phyloP scores from a whole-genome alignment of 2,113 vertebrate genomes.

The Neogale vison region DNA sequence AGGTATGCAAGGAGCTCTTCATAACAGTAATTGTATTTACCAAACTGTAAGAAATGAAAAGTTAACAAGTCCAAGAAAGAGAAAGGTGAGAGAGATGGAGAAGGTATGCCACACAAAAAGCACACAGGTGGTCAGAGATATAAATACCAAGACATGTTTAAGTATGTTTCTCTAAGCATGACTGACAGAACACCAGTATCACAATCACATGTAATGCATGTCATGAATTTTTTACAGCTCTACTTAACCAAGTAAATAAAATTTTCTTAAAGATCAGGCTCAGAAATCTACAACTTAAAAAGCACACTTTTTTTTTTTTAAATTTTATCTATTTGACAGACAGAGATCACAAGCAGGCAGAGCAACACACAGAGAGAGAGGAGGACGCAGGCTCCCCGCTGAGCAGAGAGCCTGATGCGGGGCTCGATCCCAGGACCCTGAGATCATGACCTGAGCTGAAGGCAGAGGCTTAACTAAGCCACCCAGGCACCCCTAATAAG shows the following conservation, averaged over 20 bases:
- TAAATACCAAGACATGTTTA: neutral
- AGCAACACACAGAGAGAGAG: too few relatives aligned
- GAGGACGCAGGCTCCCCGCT: too few relatives aligned
- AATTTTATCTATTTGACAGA: too few relatives aligned
- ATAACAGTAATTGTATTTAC: neutral
- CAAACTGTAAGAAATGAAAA: neutral
- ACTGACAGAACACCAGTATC: neutral
- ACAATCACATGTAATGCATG: neutral
- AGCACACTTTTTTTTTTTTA: neutral
- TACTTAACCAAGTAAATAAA: neutral
- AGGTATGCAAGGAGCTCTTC: neutral
- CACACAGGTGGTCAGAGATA: neutral
- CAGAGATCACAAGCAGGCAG: too few relatives aligned
- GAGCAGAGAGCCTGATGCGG: too few relatives aligned
- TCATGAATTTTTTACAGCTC: neutral
- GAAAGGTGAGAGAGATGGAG: neutral
- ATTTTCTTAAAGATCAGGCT: neutral
- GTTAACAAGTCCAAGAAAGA: neutral
- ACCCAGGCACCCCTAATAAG: neutral
- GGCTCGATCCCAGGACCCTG: too few relatives aligned
- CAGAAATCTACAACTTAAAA: conserved; percentile 15
- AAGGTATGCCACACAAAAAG: neutral
- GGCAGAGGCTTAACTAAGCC: too few relatives aligned
- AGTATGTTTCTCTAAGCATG: neutral
- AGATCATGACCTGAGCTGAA: too few relatives aligned